phyloP scores from a whole-genome alignment of 2,113 vertebrate species.

The Xiphorhynchus elegans region DNA sequence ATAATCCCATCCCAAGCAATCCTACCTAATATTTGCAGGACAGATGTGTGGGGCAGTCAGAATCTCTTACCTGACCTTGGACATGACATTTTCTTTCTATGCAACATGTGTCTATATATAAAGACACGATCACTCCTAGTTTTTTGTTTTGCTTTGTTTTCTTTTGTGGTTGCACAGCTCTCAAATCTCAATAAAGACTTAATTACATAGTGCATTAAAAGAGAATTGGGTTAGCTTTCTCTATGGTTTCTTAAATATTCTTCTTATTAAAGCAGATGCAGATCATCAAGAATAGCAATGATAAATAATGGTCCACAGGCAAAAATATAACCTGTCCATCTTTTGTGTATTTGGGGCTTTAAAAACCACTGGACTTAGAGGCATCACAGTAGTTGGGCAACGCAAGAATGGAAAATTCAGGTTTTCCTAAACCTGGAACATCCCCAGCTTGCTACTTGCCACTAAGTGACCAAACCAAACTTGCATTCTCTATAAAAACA shows the following conservation, averaged over 20 bases:
- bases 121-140: background rate
- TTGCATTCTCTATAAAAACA: background rate
- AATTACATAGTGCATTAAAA: constrained; percentile 25
- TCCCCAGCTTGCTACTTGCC: background rate
- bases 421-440: background rate
- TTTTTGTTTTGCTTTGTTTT: background rate
- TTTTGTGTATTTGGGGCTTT: background rate
- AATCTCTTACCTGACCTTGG: background rate
- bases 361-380: background rate
- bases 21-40: background rate
- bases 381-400: background rate
- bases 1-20: background rate
- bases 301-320: background rate
- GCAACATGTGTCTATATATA: background rate
- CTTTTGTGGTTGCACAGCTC: constrained; percentile 31
- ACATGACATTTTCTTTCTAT: background rate
- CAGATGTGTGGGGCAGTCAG: background rate
- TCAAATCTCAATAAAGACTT: constrained; percentile 53
- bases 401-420: background rate
- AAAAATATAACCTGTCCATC: background rate
- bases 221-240: constrained; percentile 11
- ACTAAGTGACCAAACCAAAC: background rate
- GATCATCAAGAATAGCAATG: background rate
- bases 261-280: constrained; percentile 34
- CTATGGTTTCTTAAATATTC: constrained; percentile 23